A percentile compares a stretch with the other conserved stretches of the same genome.
Conservation (phyloP, 2,797 vertebrate genomes). For the Spizella passerina region DNA sequence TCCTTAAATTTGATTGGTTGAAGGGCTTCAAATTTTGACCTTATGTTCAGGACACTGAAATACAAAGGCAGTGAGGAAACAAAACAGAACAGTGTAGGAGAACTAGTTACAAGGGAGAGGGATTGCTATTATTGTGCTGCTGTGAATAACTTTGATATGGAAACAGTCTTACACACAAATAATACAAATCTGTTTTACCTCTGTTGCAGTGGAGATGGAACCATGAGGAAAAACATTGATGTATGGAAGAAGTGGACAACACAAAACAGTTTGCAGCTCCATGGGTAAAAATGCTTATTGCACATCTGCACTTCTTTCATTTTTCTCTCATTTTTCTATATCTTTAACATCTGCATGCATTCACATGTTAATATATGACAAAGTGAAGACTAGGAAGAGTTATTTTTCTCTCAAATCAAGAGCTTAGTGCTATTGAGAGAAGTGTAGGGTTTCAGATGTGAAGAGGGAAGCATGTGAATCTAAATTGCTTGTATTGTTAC, state of each 20-base stretch:
- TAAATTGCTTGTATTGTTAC: neutral
- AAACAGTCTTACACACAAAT: neutral
- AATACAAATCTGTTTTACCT: neutral
- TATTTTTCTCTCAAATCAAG: neutral
- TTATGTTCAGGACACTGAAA: neutral
- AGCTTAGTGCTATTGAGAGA: neutral
- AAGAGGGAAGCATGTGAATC: neutral
- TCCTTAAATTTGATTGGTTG: neutral
- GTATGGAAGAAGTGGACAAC: conserved; percentile 99
- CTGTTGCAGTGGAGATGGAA: conserved; percentile 91
- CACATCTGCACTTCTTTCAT: neutral
- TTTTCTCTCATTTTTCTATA: neutral
- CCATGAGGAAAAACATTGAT: conserved; percentile 97
- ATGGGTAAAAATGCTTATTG: conserved; percentile 83
- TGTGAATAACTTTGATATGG: neutral
- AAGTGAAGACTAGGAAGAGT: neutral
- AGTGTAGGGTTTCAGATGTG: neutral
- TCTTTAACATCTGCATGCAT: neutral
- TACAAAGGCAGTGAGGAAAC: neutral
- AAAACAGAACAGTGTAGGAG: neutral
- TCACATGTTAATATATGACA: neutral
- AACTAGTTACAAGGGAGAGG: neutral
- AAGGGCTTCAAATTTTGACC: neutral
- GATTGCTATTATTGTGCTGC: neutral
- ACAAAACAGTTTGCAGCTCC: conserved; percentile 94